A percentile compares a stretch with the other conserved stretches of the same genome.
These are phyloP conservation scores for Catagonus wagneri DNA, from an alignment of 2,113 vertebrate species.

Conservation along the genomic window DNA sequence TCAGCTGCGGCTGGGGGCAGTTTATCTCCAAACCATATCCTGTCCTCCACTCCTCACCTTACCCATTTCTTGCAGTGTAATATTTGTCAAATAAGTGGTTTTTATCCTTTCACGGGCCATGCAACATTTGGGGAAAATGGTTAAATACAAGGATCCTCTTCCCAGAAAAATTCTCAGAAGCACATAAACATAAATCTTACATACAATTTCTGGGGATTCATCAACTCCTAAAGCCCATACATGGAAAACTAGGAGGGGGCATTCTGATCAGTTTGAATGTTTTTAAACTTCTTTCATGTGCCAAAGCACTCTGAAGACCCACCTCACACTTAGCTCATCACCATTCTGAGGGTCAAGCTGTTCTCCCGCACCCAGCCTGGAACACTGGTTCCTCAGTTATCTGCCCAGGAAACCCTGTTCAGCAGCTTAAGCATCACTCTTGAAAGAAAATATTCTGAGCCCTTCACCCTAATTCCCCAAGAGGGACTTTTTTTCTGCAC, in stretches of 20 bases:
- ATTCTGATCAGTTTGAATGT: background rate
- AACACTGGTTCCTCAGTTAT: background rate
- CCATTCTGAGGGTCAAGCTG: background rate
- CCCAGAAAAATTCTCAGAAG: conserved; percentile 5
- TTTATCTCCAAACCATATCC: background rate
- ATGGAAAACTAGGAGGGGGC: background rate
- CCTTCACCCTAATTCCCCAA: background rate
- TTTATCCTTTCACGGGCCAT: background rate
- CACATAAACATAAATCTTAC: background rate
- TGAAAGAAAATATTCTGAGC: background rate
- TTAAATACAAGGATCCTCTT: conserved; percentile 2
- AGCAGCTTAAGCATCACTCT: background rate
- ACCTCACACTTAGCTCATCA: background rate
- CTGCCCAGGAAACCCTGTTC: background rate
- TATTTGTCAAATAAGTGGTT: background rate
- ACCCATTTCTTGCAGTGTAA: background rate
- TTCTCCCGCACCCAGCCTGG: background rate
- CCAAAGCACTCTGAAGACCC: background rate
- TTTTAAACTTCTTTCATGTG: background rate
- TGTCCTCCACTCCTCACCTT: background rate
- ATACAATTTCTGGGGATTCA: background rate
- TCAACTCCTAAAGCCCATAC: background rate
- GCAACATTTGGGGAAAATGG: background rate
- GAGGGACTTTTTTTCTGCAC: background rate
- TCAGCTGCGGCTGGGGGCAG: background rate